Conservation (phyloP, 2,797 vertebrate genomes). For the Pangasius macronema region DNA sequence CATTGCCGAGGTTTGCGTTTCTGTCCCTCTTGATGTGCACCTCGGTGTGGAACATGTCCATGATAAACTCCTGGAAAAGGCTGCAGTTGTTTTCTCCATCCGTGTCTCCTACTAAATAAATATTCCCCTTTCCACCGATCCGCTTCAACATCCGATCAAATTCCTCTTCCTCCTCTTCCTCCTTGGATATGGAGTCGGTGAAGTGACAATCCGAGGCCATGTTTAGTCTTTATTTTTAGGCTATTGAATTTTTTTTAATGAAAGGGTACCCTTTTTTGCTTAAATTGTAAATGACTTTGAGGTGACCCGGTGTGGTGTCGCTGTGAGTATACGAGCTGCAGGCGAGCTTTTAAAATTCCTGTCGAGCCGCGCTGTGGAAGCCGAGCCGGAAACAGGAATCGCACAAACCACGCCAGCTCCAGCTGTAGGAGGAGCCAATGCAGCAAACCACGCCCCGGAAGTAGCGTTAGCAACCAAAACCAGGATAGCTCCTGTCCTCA, state of each 20-base stretch:
- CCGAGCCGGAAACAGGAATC: background rate
- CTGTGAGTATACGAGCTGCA: background rate
- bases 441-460: conserved; percentile 16
- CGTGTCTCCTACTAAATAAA: conserved; percentile 70
- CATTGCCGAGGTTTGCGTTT: conserved; percentile 5
- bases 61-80: conserved; percentile 69
- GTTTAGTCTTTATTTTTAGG: background rate
- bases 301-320: background rate
- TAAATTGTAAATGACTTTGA: background rate
- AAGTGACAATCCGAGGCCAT: conserved; percentile 60
- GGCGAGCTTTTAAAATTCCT: background rate
- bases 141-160: conserved; percentile 66
- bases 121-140: conserved; percentile 74
- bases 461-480: background rate
- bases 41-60: conserved; percentile 65
- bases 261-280: background rate
- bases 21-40: background rate
- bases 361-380: background rate
- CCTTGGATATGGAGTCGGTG: conserved; percentile 33
- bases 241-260: background rate
- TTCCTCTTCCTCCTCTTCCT: conserved; percentile 61
- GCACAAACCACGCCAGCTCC: background rate
- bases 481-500: background rate
- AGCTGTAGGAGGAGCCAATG: background rate
- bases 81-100: conserved; percentile 33